phyloP scores from a whole-genome alignment of 2,888 invertebrate genomes.

The Bedellia somnulentella region DNA sequence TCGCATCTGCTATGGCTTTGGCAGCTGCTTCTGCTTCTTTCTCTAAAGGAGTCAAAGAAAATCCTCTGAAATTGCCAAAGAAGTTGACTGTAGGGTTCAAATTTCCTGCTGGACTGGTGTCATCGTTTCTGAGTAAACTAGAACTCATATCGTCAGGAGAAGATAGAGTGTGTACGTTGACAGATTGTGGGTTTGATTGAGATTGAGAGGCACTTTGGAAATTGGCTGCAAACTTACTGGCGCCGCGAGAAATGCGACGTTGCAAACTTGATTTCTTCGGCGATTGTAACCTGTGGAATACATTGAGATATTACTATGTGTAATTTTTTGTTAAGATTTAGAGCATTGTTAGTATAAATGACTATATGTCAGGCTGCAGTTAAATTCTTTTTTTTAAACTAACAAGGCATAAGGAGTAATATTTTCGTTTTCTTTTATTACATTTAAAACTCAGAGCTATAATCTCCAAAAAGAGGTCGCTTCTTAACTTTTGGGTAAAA shows the following conservation, averaged over 20 bases:
- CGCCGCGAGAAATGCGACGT: constrained; percentile 42
- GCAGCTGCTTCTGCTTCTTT: constrained; percentile 19
- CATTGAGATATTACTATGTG: too few species aligned
- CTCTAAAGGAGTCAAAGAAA: constrained; percentile 71
- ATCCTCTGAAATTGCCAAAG: constrained; percentile 87
- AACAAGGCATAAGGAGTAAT: too few species aligned
- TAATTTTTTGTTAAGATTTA: too few species aligned
- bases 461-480: too few species aligned
- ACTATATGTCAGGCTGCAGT: too few species aligned
- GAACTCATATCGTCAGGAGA: constrained; percentile 74
- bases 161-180: constrained; percentile 55
- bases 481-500: too few species aligned
- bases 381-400: too few species aligned
- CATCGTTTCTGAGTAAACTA: constrained; percentile 62
- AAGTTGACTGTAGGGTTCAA: constrained; percentile 63
- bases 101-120: constrained; percentile 47
- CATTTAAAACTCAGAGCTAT: too few species aligned
- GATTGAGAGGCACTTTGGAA: constrained; percentile 34
- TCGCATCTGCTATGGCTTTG: constrained; percentile 12
- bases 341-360: too few species aligned
- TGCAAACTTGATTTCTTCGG: constrained; percentile 49
- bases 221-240: constrained; percentile 47
- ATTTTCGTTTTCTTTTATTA: too few species aligned
- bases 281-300: constrained; percentile 31
- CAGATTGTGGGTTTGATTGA: constrained; percentile 29